Conservation (phyloP, 2,888 invertebrate genomes). For the Sturmia bella region DNA sequence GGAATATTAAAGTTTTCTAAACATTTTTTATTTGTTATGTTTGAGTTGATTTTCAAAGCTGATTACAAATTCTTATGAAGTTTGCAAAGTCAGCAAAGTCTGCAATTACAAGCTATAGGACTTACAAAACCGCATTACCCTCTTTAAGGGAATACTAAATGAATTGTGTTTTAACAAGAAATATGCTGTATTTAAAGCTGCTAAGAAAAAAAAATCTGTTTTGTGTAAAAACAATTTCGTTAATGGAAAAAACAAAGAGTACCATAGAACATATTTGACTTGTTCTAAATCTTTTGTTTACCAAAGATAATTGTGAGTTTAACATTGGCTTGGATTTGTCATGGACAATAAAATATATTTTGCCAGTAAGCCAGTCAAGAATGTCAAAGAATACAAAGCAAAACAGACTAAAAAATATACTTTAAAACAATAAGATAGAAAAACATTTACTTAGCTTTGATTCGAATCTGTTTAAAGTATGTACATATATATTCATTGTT, state of each 20-base stretch:
- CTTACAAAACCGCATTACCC: neutral
- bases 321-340: conserved; percentile 18
- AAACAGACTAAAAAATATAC: conserved; percentile 3
- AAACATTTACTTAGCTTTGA: conserved; percentile 44
- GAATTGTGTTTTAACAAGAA: neutral
- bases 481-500: conserved; percentile 32
- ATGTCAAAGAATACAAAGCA: conserved; percentile 4
- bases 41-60: neutral
- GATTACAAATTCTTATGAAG: conserved; percentile 1
- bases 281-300: neutral
- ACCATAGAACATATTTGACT: neutral
- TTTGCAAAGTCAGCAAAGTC: neutral
- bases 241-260: neutral
- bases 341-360: conserved; percentile 18
- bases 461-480: conserved; percentile 42
- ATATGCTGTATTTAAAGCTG: neutral
- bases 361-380: neutral
- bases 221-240: neutral
- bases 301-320: neutral
- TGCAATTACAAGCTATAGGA: neutral
- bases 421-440: conserved; percentile 38
- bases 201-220: neutral
- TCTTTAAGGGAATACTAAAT: neutral
- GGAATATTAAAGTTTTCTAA: neutral
- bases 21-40: neutral